Evolutionary conservation across 2,113 vertebrate species (phyloP), one percentile per base, ranked within the genome.

Genomic region (Corydoras sp.): DNA sequence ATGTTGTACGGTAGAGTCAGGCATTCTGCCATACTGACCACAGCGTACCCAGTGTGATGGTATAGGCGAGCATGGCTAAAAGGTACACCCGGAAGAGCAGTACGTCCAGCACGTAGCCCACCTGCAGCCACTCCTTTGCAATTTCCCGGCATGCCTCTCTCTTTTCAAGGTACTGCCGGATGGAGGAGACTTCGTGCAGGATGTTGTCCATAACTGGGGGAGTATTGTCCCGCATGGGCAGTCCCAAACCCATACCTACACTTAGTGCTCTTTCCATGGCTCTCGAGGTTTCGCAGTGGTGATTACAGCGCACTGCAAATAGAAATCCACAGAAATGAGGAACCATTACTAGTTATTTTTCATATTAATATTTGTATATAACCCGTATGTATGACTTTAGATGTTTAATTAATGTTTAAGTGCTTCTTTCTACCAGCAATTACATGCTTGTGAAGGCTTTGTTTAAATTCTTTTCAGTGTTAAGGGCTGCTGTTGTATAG

Each of bases 11-110:
- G 31, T 32, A 55, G 54, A 10, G 11, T 12, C 88, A 97, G 75
- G 90, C 91, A 0, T 92, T 90, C 78, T 91, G 91, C 96, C 96
- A 98, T 72, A 96, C 81, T 0, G 94, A 95, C 96, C 97, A 99
- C 76, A 98, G 89, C 0, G 86, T 88, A n/a, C 93, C 89, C 85
- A 99, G 83, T 0, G 95, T 97, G 88, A 93, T 15, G 72, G 86
- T 90, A 74, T 98, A 98, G 50, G 93, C 90, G 82, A 97, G 84
- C 76, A 98, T 82, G 0, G 92, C 92, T 53, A 86, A 83, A 75
- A 99, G n/a, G 81, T 98, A 97, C 0, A 91, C 80, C 0, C 94
- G 90, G 86, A 98, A 98, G 2, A 99, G 93, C 76, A 99, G 89
- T 58, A 90, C 87, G 0, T 98, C 96, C 76, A 97, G 76, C 62